Conservation (phyloP, 1,140 invertebrate genomes). For the Leptinotarsa undecemlineata region DNA sequence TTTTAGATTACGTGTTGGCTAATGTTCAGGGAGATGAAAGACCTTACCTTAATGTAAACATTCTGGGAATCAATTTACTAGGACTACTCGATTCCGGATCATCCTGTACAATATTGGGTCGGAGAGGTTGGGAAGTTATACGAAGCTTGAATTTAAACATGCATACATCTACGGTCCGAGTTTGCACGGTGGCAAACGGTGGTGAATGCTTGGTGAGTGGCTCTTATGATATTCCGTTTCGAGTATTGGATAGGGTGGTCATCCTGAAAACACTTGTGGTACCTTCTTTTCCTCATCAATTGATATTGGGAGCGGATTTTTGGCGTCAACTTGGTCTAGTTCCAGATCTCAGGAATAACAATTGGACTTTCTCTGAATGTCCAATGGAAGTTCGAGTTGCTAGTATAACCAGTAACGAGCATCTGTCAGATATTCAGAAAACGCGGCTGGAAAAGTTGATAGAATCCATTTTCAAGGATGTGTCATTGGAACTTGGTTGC, state of each 20-base stretch:
- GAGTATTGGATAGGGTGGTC: background rate
- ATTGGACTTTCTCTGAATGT: background rate
- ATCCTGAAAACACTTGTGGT: background rate
- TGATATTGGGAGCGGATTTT: conserved; percentile 24
- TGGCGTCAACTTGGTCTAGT: conserved; percentile 17
- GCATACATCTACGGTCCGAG: background rate
- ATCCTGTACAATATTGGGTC: conserved; percentile 9
- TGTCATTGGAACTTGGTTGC: conserved; percentile 9
- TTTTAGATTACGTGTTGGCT: conserved; percentile 13
- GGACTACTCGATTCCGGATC: conserved; percentile 20
- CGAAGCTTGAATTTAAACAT: background rate
- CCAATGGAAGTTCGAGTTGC: background rate
- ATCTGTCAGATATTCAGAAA: conserved; percentile 1
- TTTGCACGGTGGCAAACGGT: conserved; percentile 19
- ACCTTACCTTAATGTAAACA: conserved; percentile 18
- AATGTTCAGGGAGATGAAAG: conserved; percentile 3
- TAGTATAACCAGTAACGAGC: conserved; percentile 38
- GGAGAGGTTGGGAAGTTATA: conserved; percentile 8
- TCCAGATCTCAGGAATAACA: background rate
- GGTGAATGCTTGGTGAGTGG: conserved; percentile 10
- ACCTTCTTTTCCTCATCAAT: conserved; percentile 12
- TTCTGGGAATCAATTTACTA: background rate
- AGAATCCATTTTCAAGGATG: background rate
- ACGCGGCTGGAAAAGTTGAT: background rate
- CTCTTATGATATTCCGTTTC: conserved; percentile 11